Base-by-base conservation (phyloP, 2,797 vertebrate species). In the Tapera naevia region DNA sequence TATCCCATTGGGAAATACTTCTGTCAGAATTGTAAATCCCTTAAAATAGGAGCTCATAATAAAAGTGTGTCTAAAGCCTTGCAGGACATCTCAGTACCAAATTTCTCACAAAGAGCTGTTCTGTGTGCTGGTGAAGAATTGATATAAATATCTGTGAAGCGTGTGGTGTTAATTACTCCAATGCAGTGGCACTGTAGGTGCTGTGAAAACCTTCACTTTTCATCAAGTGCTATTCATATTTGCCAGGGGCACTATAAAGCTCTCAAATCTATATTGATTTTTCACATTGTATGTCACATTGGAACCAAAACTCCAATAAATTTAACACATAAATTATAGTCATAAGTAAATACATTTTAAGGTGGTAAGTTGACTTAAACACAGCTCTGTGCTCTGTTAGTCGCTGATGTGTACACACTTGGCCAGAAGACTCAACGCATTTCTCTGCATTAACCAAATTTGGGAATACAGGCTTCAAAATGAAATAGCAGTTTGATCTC, bases 291-390 rank as follows among this genome's bases (percentile, higher is more conserved):
- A 12, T 83, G 33, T 88, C 89, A 92, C 75, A 57, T 60, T 93
- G 93, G 89, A 97, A 96, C 93, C 88, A 95, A 95, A 96, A 94
- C 84, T 95, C 85, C 74, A 96, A 95, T 97, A 89, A 93, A 67
- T 95, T 96, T 94, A 96, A 95, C 94, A 93, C 89, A 43, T 91
- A 97, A 96, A 96, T 96, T 97, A 96, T 72, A 95, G 93, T 76
- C 53, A 83, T 57, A 71, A 93, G 61, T 96, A 96, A 80, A 88
- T 94, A 80, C 67, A 89, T 95, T 97, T 96, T 96, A 94, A 84
- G 79, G 70, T 91, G 66, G 79, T 89, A 95, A 89, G 71, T 96
- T 76, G 95, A 73, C 93, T 96, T 96, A 89, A 88, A 91, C 65
- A 80, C 86, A 93, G 94, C 43, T 58, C 83, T 96, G 75, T n/a